phyloP scores from a whole-genome alignment of 1,140 invertebrate genomes.

The Cyclargus thomasi region DNA sequence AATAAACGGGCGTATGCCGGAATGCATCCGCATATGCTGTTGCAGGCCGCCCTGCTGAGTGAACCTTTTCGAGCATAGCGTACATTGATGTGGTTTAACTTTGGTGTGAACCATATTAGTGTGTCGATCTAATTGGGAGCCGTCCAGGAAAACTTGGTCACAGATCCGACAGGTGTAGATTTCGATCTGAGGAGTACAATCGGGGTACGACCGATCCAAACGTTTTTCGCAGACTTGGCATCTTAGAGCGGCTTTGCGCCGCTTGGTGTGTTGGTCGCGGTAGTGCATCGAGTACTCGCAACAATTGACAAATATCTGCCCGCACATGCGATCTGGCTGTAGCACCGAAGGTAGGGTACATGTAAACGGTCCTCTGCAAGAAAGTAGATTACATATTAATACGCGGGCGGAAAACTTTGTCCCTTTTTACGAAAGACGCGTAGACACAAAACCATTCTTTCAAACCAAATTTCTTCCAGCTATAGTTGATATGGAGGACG shows the following conservation, averaged over 20 bases:
- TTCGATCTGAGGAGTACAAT: slow-evolving; percentile 26
- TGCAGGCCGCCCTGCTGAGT: slow-evolving; percentile 67
- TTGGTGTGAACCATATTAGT: slow-evolving; percentile 71
- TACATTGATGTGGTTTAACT: slow-evolving; percentile 63
- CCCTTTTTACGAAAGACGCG: too few species aligned
- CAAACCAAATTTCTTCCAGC: too few species aligned
- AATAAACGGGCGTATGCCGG: slow-evolving; percentile 88
- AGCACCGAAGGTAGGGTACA: slow-evolving; percentile 52
- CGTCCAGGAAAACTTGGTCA: slow-evolving; percentile 63
- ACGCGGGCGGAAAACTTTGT: too few species aligned
- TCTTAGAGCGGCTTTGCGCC: slow-evolving; percentile 55
- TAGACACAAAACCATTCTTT: slow-evolving; percentile 1
- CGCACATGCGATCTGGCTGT: slow-evolving; percentile 50
- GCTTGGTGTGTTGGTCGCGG: slow-evolving; percentile 64
- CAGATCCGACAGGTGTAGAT: slow-evolving; percentile 60
- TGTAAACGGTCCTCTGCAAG: slow-evolving; percentile 60
- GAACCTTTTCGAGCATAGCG: slow-evolving; percentile 64
- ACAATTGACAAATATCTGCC: slow-evolving; percentile 64
- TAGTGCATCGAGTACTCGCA: slow-evolving; percentile 70
- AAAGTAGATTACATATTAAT: slow-evolving; percentile 7
- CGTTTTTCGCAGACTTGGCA: slow-evolving; percentile 71
- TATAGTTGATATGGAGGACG: too few species aligned
- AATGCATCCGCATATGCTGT: slow-evolving; percentile 78
- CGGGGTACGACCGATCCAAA: slow-evolving; percentile 44
- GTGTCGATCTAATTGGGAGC: slow-evolving; percentile 66